Conservation (phyloP, 1,140 invertebrate species). For the Scylla paramamosain region DNA sequence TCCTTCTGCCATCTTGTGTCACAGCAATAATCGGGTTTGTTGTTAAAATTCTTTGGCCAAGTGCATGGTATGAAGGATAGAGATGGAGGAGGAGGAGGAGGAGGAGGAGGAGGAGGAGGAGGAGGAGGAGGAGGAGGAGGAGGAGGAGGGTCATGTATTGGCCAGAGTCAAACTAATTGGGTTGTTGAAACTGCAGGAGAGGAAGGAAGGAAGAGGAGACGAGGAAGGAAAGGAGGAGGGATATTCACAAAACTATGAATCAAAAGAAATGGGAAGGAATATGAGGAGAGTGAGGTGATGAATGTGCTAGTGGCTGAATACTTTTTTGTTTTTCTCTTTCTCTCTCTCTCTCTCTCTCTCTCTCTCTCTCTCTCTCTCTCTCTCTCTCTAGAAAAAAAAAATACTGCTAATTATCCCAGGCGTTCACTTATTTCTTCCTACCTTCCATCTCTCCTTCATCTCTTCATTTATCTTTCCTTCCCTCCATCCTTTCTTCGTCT, state of each 20-base stretch:
- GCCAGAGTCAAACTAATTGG: slow-evolving; percentile 12
- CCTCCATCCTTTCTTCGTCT: too few relatives aligned
- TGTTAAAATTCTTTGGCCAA: slow-evolving; percentile 35
- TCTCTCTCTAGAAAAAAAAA: too few relatives aligned
- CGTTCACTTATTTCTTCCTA: too few relatives aligned
- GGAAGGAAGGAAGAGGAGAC: neutral
- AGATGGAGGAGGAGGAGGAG: too few relatives aligned
- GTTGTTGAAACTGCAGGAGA: slow-evolving; percentile 25
- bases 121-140: too few relatives aligned
- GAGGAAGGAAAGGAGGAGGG: neutral
- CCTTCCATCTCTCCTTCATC: too few relatives aligned
- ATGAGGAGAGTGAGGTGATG: neutral
- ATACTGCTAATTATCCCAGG: too few relatives aligned
- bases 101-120: too few relatives aligned
- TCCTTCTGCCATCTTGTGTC: neutral
- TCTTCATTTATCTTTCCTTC: too few relatives aligned
- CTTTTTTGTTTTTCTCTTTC: neutral
- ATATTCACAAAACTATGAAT: neutral
- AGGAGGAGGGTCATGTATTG: slow-evolving; percentile 17
- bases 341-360: neutral
- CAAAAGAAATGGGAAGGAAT: neutral
- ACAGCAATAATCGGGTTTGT: slow-evolving; percentile 11
- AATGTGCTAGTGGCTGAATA: too few relatives aligned
- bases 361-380: too few relatives aligned
- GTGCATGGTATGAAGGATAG: neutral